A percentile compares a stretch with the other conserved stretches of the same genome.
These are phyloP conservation scores for Rhinolophus ferrumequinum DNA, from an alignment of 2,113 vertebrate genomes.

Conservation along the genomic window DNA sequence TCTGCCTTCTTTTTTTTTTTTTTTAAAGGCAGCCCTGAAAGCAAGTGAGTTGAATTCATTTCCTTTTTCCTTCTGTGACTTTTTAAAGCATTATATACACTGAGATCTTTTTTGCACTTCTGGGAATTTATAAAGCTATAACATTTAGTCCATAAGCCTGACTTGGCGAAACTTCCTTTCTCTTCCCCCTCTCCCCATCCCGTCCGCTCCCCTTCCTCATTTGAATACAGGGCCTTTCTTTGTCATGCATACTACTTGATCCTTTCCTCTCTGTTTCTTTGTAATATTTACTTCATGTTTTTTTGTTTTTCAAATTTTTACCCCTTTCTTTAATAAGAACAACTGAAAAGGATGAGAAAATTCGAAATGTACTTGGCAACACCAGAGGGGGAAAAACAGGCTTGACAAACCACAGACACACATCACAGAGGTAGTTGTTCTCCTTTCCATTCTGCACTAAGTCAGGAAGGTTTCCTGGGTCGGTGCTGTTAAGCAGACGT, in stretches of 20 bases:
- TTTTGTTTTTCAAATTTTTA: neutral
- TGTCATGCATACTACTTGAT: neutral
- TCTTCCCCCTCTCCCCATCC: neutral
- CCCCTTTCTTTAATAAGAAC: conserved; percentile 50
- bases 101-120: conserved; percentile 69
- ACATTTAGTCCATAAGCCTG: conserved; percentile 55
- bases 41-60: conserved; percentile 78
- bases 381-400: neutral
- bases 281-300: neutral
- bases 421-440: neutral
- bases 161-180: conserved; percentile 13
- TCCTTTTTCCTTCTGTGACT: conserved; percentile 77
- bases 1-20: conserved; percentile 52
- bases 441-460: neutral
- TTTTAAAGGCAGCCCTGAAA: conserved; percentile 59
- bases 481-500: neutral
- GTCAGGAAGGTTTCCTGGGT: neutral
- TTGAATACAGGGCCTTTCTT: neutral
- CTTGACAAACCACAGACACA: neutral
- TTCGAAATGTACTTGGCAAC: neutral
- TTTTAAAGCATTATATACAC: conserved; percentile 76
- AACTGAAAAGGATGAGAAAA: conserved; percentile 19
- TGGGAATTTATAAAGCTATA: conserved; percentile 69
- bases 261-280: neutral
- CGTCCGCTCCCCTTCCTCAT: neutral